Evolutionary conservation across 2,888 invertebrate species (phyloP).

Genomic region (Chrysotoxum bicinctum): DNA sequence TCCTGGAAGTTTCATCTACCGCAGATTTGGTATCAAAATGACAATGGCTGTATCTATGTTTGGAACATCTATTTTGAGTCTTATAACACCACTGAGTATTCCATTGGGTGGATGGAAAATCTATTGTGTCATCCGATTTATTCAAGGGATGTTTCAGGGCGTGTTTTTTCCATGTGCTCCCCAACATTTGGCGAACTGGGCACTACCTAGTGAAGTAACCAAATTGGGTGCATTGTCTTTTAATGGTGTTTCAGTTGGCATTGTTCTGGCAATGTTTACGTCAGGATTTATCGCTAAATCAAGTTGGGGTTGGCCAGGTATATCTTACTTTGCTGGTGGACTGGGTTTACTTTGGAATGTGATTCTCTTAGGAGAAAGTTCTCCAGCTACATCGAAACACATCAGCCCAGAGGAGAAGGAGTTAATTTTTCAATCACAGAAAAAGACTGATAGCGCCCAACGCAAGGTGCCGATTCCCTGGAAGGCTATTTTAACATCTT

Average conservation of each 20-base stretch:
- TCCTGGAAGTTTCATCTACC: conserved; percentile 86
- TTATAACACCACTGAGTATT: conserved; percentile 86
- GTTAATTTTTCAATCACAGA: conserved; percentile 84
- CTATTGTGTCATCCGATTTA: conserved; percentile 83
- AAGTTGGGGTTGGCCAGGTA: conserved; percentile 85
- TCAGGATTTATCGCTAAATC: conserved; percentile 85
- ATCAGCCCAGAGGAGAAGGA: conserved; percentile 83
- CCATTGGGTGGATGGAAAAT: conserved; percentile 84
- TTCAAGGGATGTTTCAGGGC: conserved; percentile 87
- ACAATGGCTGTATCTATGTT: conserved; percentile 84
- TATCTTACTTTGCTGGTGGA: conserved; percentile 85
- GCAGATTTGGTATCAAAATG: conserved; percentile 86
- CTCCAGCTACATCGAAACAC: conserved; percentile 83
- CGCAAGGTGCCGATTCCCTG: conserved; percentile 83
- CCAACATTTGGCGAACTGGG: conserved; percentile 86
- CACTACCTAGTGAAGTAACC: conserved; percentile 85
- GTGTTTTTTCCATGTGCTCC: conserved; percentile 86
- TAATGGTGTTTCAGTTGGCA: conserved; percentile 87
- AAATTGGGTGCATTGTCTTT: conserved; percentile 83
- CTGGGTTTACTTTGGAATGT: conserved; percentile 83
- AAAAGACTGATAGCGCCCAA: conserved; percentile 73
- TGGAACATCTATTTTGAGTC: conserved; percentile 85
- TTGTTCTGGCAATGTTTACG: conserved; percentile 85
- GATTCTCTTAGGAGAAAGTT: conserved; percentile 83
- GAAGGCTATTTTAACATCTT: conserved; percentile 84